Conservation (phyloP, 2,888 invertebrate species). For the Peribatodes rhomboidaria region DNA sequence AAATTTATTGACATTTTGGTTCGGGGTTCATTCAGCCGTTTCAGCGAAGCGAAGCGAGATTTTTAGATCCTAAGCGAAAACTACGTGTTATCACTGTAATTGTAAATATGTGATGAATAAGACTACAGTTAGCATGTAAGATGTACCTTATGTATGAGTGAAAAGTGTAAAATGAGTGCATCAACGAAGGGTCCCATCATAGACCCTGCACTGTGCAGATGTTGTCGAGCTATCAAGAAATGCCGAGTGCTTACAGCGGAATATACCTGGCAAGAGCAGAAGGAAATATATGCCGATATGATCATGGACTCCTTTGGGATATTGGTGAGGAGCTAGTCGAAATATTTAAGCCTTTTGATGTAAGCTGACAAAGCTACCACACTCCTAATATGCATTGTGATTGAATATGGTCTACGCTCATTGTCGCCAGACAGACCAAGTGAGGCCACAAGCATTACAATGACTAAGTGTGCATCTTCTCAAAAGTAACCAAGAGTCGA, state of each 20-base stretch:
- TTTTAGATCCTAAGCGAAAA: constrained; percentile 12
- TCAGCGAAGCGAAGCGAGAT: constrained; percentile 17
- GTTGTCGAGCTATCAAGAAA: constrained; percentile 80
- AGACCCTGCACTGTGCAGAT: constrained; percentile 80
- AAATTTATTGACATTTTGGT: constrained; percentile 9
- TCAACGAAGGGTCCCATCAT: constrained; percentile 72
- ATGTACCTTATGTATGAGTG: constrained; percentile 8
- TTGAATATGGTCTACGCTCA: too few species aligned
- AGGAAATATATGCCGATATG: constrained; percentile 80
- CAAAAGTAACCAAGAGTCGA: too few species aligned
- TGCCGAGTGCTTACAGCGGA: constrained; percentile 77
- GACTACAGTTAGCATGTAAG: not conserved
- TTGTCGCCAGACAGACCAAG: too few species aligned
- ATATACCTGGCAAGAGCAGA: constrained; percentile 79
- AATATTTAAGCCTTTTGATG: not conserved
- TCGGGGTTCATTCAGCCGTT: not conserved
- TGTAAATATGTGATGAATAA: not conserved
- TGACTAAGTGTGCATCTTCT: too few species aligned
- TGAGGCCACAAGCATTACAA: too few species aligned
- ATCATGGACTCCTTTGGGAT: constrained; percentile 82
- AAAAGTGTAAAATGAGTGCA: constrained; percentile 63
- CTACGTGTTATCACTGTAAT: constrained; percentile 35
- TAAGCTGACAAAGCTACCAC: not conserved
- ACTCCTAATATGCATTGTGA: too few species aligned
- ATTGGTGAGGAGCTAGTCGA: constrained; percentile 57